A percentile compares a stretch with the other conserved stretches of the same genome.
Evolutionary conservation across 1,140 invertebrate species (phyloP).

Genomic region (Frieseomelitta varia): DNA sequence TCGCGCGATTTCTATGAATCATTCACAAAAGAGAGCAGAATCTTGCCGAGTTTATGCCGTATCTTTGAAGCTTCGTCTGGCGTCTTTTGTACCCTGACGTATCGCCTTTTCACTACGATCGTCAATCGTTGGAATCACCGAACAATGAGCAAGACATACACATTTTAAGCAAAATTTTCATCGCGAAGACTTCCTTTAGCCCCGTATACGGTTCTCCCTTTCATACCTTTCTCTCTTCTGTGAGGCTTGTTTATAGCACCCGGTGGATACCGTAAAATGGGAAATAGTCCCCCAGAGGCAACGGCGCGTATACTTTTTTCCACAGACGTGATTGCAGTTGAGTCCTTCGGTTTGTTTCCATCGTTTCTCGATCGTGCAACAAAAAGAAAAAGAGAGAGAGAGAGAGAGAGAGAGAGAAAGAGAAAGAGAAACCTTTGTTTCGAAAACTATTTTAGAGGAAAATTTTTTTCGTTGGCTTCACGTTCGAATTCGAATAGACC

Average conservation of each 20-base stretch:
- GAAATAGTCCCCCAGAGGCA: conserved; percentile 59
- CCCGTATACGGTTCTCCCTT: conserved; percentile 49
- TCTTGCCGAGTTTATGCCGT: conserved; percentile 29
- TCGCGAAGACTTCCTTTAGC: conserved; percentile 32
- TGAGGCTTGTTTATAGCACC: conserved; percentile 60
- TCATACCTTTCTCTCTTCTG: conserved; percentile 45
- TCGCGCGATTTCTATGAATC: conserved; percentile 29
- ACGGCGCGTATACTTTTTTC: conserved; percentile 49
- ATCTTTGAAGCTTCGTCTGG: conserved; percentile 39
- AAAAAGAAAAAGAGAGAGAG: neutral
- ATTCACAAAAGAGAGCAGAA: conserved; percentile 18
- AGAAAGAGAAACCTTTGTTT: neutral
- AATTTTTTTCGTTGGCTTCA: conserved; percentile 39
- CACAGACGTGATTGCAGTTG: conserved; percentile 59
- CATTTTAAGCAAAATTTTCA: conserved; percentile 61
- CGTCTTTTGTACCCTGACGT: conserved; percentile 34
- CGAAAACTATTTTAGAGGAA: conserved; percentile 34
- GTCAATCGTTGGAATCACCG: conserved; percentile 18
- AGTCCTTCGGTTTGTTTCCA: conserved; percentile 27
- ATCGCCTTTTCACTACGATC: conserved; percentile 6
- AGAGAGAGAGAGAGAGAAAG: too few species aligned
- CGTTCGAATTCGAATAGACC: neutral
- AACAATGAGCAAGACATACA: conserved; percentile 43
- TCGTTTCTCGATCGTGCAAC: conserved; percentile 22
- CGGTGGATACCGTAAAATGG: conserved; percentile 63